phyloP scores from a whole-genome alignment of 2,113 vertebrate genomes.

The Oryzias celebensis region DNA sequence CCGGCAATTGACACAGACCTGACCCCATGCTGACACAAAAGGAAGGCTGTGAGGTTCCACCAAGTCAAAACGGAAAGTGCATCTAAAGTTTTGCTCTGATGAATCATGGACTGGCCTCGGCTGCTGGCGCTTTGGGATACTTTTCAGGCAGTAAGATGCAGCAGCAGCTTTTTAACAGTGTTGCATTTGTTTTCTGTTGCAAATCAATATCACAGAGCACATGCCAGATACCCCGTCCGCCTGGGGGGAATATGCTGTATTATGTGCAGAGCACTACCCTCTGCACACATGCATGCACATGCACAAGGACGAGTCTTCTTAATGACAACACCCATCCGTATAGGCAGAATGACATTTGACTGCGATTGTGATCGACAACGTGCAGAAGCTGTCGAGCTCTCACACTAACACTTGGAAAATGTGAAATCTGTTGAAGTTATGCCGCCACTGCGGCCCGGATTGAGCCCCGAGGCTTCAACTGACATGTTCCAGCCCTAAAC shows the following conservation, averaged over 20 bases:
- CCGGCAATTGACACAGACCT: constrained; percentile 61
- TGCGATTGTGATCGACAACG: background rate
- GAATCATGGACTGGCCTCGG: constrained; percentile 1
- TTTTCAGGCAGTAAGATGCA: constrained; percentile 8
- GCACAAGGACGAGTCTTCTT: constrained; percentile 1
- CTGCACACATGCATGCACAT: constrained; percentile 6
- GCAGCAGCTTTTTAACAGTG: constrained; percentile 41
- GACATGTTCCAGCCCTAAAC: constrained; percentile 12
- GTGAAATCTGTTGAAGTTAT: constrained; percentile 9
- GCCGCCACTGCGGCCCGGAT: constrained; percentile 1
- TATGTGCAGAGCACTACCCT: constrained; percentile 19
- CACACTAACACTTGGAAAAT: constrained; percentile 6
- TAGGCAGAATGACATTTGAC: constrained; percentile 1
- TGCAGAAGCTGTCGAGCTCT: constrained; percentile 1
- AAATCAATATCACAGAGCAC: constrained; percentile 56
- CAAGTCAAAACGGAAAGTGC: constrained; percentile 54
- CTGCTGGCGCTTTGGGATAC: background rate
- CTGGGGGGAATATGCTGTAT: constrained; percentile 7
- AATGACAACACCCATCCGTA: constrained; percentile 1
- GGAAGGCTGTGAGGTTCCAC: constrained; percentile 65
- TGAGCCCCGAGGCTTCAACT: constrained; percentile 16
- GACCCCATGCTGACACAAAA: constrained; percentile 60
- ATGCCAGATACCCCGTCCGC: constrained; percentile 26
- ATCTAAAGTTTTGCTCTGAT: constrained; percentile 28
- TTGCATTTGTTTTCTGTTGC: constrained; percentile 39